Percentiles rank a stretch among this genome's conserved stretches.
phyloP scores from a whole-genome alignment of 2,797 vertebrate species.

The Botia kubotai region DNA sequence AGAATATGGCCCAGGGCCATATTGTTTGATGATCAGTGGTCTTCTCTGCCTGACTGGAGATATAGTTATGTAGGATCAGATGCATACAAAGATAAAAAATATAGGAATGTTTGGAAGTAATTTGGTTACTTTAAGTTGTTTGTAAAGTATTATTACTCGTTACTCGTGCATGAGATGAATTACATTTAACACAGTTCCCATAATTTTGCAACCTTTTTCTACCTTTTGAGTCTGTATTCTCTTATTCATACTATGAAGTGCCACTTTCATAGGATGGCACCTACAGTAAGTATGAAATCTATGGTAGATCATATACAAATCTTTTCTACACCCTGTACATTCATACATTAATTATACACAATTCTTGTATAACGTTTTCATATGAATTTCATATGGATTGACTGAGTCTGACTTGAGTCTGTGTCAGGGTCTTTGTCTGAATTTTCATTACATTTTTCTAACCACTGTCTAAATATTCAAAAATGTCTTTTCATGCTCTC shows the following conservation, averaged over 20 bases:
- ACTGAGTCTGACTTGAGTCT: constrained; percentile 59
- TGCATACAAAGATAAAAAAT: constrained; percentile 3
- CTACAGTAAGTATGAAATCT: not conserved
- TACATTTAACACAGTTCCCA: not conserved
- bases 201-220: not conserved
- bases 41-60: constrained; percentile 16
- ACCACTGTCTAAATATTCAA: constrained; percentile 36
- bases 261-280: not conserved
- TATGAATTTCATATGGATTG: not conserved
- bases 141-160: no score
- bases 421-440: constrained; percentile 66
- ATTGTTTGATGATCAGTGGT: constrained; percentile 31
- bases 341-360: not conserved
- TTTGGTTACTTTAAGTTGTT: not conserved
- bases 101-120: not conserved
- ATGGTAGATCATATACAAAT: not conserved
- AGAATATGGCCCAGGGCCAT: not conserved
- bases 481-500: constrained; percentile 48
- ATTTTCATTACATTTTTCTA: constrained; percentile 41
- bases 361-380: not conserved
- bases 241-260: not conserved
- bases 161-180: not conserved
- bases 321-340: no score
- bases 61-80: constrained; percentile 27
- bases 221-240: no score